Evolutionary conservation across 2,797 vertebrate genomes (phyloP), one percentile per base, ranked within the genome.

Genomic region (Sarcophilus harrisii): DNA sequence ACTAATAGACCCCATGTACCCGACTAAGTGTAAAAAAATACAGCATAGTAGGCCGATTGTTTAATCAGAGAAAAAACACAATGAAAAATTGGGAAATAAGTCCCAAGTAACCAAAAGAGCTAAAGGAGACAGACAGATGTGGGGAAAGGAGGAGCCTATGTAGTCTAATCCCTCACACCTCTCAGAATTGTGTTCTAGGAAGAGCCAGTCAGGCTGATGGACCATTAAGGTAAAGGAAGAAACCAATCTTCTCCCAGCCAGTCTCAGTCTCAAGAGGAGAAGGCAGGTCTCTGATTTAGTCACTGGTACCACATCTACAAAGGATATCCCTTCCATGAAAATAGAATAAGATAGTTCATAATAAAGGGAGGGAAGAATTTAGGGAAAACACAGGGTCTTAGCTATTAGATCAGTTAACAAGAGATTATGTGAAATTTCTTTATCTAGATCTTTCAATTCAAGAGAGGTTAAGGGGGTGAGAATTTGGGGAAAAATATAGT

Each of bases 361-460:
- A 62, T 62, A 32, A 62, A 62, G 12, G 32, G 62, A 8, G n/a
- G 16, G 62, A 52, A 73, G 62, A 55, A 73, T 73, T 73, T 18
- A n/a, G 32, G 32, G 5, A n/a, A 73, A 73, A 21, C 16, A n/a
- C 10, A 38, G 62, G 14, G 32, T 73, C 18, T 92, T 52, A 91
- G 90, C 91, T 13, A 91, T 54, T 92, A 96, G 58, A 91, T n/a
- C 92, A 92, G 89, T 38, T 90, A 52, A 91, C 29, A 90, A 90
- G 32, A 95, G 81, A 45, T 49, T 11, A 29, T 87, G 90, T 89
- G n/a, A 5, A 81, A 90, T 93, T 91, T 95, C 94, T 55, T 96
- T 92, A 0, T 60, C 58, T 62, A 3, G 13, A 4, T 94, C 90
- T 96, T 95, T 95, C 93, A 96, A 92, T 94, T 96, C 54, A 55